These are phyloP conservation scores for Lepidotrigona ventralis DNA, from an alignment of 1,140 invertebrate genomes.

Conservation along the genomic window DNA sequence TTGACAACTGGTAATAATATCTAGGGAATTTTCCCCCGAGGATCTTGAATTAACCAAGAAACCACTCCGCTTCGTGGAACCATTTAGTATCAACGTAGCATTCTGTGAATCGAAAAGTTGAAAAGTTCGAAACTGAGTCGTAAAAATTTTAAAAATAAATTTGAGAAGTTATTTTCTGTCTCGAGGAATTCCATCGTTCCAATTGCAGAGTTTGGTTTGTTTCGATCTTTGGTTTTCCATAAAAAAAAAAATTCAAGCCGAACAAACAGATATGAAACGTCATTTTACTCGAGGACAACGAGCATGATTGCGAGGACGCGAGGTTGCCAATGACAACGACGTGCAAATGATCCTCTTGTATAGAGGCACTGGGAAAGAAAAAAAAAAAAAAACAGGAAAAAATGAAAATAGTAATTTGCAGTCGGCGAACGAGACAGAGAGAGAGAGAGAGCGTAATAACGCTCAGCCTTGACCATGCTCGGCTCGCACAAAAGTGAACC, in stretches of 20 bases:
- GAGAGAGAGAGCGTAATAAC: slow-evolving; percentile 8
- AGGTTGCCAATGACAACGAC: slow-evolving; percentile 12
- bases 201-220: too few species aligned
- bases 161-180: too few species aligned
- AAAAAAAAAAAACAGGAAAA: not conserved
- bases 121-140: too few species aligned
- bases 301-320: not conserved
- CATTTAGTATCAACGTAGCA: not conserved
- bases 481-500: slow-evolving; percentile 16
- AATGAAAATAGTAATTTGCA: slow-evolving; percentile 21
- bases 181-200: too few species aligned
- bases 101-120: not conserved
- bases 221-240: too few species aligned
- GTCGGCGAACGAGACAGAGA: not conserved
- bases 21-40: not conserved
- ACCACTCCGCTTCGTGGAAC: not conserved
- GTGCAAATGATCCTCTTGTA: not conserved
- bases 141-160: too few species aligned
- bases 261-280: not conserved
- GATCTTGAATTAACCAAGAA: not conserved
- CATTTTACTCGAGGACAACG: slow-evolving; percentile 13
- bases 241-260: not conserved
- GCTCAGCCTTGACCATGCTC: slow-evolving; percentile 21
- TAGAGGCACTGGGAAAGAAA: not conserved
- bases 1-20: not conserved